Base-by-base conservation (phyloP, 1,140 invertebrate genomes). In the Leptopilina clavipes region DNA sequence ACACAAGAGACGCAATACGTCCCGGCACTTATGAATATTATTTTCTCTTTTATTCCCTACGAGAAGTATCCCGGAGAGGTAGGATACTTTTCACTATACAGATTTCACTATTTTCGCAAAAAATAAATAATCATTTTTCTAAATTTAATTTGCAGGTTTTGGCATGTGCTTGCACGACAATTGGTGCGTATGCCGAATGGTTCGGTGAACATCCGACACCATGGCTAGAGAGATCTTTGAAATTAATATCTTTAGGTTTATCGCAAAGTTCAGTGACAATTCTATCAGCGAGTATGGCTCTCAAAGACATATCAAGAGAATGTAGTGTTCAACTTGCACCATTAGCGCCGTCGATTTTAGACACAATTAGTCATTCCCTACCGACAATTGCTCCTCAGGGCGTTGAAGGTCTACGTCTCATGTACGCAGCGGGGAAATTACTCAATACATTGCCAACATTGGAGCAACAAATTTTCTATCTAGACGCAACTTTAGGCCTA, bases 301-400 rank as follows among this genome's bases (percentile, higher is more conserved):
- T 98, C 0, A 96, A 97, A 85, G 96, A 97, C 81, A 92, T 98
- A 22, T 94, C 95, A 2, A 90, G 94, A 18, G 96, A 97, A 85
- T 97, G 96, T 85, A 92, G 93, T 75, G 85, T 92, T 6, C 92
- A 94, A 84, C 90, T 98, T 22, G 91, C 92, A 56, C 94, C 95
- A 0, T 95, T 94, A 80, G 94, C 95, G 0, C 92, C 87, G 1
- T 84, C 87, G 9, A 86, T 91, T 8, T 79, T 91, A 0, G 86
- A 87, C 8, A 89, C 84, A 0, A 88, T 90, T 1, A 86, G 86
- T 12, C 83, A 76, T 7, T 86, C 82, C 0, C 54, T 91, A 3
- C 84, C 82, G 0, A 43, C 72, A 11, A 10, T 83, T 0, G 86
- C 84, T 0, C 79, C 80, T 0, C 85, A 85, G 0, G 83, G 85